Conservation (phyloP, 2,888 invertebrate species). For the Nysson spinosus region DNA sequence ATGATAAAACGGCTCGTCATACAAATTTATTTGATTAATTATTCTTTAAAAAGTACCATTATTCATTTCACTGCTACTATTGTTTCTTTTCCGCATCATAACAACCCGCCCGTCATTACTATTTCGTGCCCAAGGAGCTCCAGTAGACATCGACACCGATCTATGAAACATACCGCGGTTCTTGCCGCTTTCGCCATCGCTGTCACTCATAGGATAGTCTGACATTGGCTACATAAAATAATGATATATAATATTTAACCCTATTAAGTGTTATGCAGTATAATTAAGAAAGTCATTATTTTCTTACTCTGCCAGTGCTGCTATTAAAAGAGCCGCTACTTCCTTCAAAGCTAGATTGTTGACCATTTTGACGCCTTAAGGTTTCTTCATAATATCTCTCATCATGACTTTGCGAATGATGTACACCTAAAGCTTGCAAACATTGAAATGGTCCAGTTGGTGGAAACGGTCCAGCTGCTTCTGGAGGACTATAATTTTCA, state of each 20-base stretch:
- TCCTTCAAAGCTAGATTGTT: conserved; percentile 72
- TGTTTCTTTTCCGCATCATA: conserved; percentile 83
- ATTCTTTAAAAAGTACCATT: conserved; percentile 69
- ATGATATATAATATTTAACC: conserved; percentile 33
- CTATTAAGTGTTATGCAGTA: background rate
- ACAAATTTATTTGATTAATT: conserved; percentile 5
- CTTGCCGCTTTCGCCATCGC: conserved; percentile 79
- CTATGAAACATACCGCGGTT: conserved; percentile 85
- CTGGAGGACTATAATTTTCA: conserved; percentile 80
- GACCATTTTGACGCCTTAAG: conserved; percentile 77
- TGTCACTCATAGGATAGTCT: conserved; percentile 80
- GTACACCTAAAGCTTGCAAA: conserved; percentile 79
- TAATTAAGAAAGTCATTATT: background rate
- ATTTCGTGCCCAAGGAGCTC: conserved; percentile 81
- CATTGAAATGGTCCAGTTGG: conserved; percentile 82
- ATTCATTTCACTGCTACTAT: conserved; percentile 84
- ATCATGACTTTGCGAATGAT: conserved; percentile 67
- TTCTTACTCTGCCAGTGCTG: conserved; percentile 75
- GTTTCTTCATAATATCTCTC: conserved; percentile 78
- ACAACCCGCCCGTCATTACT: conserved; percentile 80
- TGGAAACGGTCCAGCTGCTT: conserved; percentile 79
- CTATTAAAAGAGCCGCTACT: conserved; percentile 58
- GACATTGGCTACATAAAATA: conserved; percentile 77
- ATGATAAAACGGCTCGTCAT: too few relatives aligned
- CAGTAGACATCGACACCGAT: conserved; percentile 91